Evolutionary conservation across 2,888 invertebrate species (phyloP), one percentile per base, ranked within the genome.

Genomic region (Dusona sp.): DNA sequence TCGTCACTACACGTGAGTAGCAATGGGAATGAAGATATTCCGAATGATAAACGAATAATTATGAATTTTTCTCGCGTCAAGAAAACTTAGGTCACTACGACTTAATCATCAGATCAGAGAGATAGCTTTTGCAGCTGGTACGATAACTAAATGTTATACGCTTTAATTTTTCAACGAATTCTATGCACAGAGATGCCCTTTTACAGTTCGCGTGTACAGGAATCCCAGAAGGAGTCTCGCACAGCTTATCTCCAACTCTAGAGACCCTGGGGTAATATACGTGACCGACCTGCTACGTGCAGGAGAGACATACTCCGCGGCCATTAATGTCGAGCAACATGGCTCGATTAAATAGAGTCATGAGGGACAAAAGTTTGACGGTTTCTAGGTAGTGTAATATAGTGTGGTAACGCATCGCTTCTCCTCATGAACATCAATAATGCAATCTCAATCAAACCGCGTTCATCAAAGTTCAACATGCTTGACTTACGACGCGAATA

Each of bases 371-470:
- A 74, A 72, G 64, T 73, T 73, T 51, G 51, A 64, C 9, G 38
- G 42, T 57, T 64, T 57, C 36, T 68, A n/a, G n/a, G 81, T n/a
- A 45, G 11, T 45, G 33, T 25, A 25, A 45, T 13, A 25, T 48
- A 38, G 57, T 42, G 16, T 25, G 38, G 33, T 25, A 33, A 57
- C n/a, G 48, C 45, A 9, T 65, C 68, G 42, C 25, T 54, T 57
- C 9, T 42, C 36, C 36, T 57, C 29, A 13, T 25, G 29, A 57
- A 29, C 72, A 86, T 83, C 80, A 83, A 80, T 86, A 68, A 86
- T 80, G 79, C 79, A 83, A 75, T 75, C 70, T 65, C 67, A 51
- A 80, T 86, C 70, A 75, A 79, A 54, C 83, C 61, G 81, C 68
- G 61, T 79, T 81, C 83, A 70, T 86, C 86, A 81, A 80, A 67